A percentile compares a stretch with the other conserved stretches of the same genome.
phyloP scores from a whole-genome alignment of 2,113 vertebrate species.

The Columba janthina region DNA sequence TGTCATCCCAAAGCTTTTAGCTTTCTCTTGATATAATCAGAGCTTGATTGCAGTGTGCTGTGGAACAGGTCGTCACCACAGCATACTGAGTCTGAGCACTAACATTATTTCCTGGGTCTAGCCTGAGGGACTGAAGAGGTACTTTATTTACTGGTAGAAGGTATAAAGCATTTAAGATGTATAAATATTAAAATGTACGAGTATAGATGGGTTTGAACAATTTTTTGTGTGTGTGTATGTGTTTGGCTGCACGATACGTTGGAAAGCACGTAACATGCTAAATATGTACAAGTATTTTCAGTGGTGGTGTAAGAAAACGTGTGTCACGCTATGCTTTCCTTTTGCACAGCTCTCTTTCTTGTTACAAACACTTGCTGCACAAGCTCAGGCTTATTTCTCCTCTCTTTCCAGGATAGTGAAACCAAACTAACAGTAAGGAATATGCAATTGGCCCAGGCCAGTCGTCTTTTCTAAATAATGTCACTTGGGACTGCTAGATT shows the following conservation, averaged over 20 bases:
- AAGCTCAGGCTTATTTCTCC: background rate
- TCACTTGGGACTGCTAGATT: background rate
- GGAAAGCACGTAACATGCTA: background rate
- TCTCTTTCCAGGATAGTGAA: background rate
- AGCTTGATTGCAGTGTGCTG: slow-evolving; percentile 35
- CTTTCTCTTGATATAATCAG: slow-evolving; percentile 34
- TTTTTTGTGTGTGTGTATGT: background rate
- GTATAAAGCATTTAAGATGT: background rate
- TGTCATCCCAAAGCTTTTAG: background rate
- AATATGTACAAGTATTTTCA: background rate
- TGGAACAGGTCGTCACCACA: background rate
- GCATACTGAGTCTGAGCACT: background rate
- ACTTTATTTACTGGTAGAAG: background rate
- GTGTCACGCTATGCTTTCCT: background rate
- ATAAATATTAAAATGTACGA: background rate
- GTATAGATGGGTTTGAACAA: background rate
- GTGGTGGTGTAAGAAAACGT: background rate
- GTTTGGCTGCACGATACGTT: background rate
- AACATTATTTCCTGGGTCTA: background rate
- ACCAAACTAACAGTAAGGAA: background rate
- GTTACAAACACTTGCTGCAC: background rate
- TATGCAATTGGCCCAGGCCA: background rate
- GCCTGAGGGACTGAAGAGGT: background rate
- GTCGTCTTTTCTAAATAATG: background rate
- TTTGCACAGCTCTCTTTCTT: background rate